Evolutionary conservation across 2,888 invertebrate species (phyloP).

Genomic region (Adelognathus sp.): DNA sequence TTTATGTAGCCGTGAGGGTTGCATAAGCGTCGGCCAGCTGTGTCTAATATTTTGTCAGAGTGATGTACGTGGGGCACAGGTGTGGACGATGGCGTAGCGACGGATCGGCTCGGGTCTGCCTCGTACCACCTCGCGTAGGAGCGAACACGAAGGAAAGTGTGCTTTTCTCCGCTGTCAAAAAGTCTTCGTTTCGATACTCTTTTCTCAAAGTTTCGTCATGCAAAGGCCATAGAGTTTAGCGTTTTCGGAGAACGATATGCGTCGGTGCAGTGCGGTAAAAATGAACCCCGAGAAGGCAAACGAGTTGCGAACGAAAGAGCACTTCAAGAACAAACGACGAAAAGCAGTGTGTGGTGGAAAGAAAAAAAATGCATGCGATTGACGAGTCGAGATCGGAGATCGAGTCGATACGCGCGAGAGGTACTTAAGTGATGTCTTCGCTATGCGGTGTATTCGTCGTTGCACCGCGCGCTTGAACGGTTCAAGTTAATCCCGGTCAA

Average conservation of each 20-base stretch:
- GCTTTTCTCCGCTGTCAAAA: slow-evolving; percentile 30
- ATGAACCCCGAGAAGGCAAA: too few species aligned
- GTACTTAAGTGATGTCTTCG: slow-evolving; percentile 56
- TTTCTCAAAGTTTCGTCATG: slow-evolving; percentile 69
- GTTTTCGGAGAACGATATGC: too few species aligned
- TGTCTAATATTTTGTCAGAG: slow-evolving; percentile 33
- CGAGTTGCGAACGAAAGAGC: too few species aligned
- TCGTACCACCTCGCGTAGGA: not conserved
- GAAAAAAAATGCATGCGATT: slow-evolving; percentile 57
- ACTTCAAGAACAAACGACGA: not conserved
- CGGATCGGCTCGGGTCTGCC: not conserved
- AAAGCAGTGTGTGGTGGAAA: not conserved
- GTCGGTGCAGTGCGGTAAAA: too few species aligned
- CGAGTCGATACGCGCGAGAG: slow-evolving; percentile 43
- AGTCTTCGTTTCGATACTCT: slow-evolving; percentile 20
- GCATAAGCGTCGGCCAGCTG: slow-evolving; percentile 25
- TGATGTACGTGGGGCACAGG: slow-evolving; percentile 20
- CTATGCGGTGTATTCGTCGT: slow-evolving; percentile 41
- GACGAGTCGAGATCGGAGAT: slow-evolving; percentile 54
- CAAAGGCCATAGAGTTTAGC: slow-evolving; percentile 46
- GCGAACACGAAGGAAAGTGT: slow-evolving; percentile 37
- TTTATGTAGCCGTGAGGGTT: not conserved
- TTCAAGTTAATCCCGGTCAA: slow-evolving; percentile 73
- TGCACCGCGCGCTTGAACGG: slow-evolving; percentile 46
- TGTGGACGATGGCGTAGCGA: slow-evolving; percentile 27